Evolutionary conservation across 2,888 invertebrate genomes (phyloP), one percentile per base, ranked within the genome.

Genomic region (Rambutsinella grinnellia): DNA sequence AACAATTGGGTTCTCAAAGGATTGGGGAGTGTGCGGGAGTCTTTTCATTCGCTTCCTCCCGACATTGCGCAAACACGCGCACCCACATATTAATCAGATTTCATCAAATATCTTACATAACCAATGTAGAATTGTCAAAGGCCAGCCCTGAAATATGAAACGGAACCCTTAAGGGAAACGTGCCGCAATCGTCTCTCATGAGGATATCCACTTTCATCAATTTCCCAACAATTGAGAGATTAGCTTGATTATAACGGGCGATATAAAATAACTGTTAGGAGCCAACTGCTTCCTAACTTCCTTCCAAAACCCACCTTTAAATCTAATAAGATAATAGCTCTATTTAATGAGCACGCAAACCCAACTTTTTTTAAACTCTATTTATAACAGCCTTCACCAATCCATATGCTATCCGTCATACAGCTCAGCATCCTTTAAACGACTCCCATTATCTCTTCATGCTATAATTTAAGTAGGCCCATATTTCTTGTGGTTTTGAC

Each of bases 31-130:
- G 65, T 28, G 58, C 51, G 71, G 58, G 65, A 44, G 57, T 61
- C 47, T 66, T 66, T 68, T 68, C 67, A 68, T 68, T 67, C 26
- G 27, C 26, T 57, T 47, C 24, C 28, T 24, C 19, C 10, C 47
- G 72, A 66, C 61, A 66, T 61, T 66, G 61, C 66, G 74, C 74
- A 74, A 66, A 65, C 66, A 49, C 67, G 51, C 65, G 44, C 60
- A 72, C 68, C 68, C 58, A 53, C 68, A 60, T 51, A 69, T 60
- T n/a, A n/a, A n/a, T n/a, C n/a, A n/a, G n/a, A n/a, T n/a, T n/a
- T n/a, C n/a, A n/a, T n/a, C n/a, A n/a, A n/a, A n/a, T n/a, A n/a
- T n/a, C n/a, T n/a, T n/a, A n/a, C n/a, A n/a, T n/a, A n/a, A n/a
- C n/a, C n/a, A n/a, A n/a, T n/a, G n/a, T n/a, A n/a, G n/a, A n/a